phyloP scores from a whole-genome alignment of 2,797 vertebrate genomes.

The Pogoniulus pusillus region DNA sequence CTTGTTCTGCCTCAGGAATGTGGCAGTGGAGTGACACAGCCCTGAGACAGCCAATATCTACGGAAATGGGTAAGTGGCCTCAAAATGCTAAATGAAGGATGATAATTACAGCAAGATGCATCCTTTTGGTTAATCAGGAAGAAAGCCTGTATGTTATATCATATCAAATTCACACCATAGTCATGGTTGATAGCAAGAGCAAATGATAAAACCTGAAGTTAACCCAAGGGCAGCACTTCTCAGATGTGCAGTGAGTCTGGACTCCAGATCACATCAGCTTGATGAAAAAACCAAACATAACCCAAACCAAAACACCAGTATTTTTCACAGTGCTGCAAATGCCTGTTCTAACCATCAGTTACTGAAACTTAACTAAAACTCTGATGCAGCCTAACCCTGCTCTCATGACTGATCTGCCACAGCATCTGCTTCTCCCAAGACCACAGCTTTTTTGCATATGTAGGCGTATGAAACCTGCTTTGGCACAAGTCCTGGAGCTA shows the following conservation, averaged over 20 bases:
- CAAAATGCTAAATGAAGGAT: slow-evolving; percentile 26
- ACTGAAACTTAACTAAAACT: not conserved
- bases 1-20: not conserved
- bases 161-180: accelerated
- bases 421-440: slow-evolving; percentile 11
- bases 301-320: too few relatives aligned
- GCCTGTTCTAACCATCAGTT: not conserved
- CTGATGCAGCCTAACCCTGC: not conserved
- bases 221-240: not conserved
- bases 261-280: not conserved
- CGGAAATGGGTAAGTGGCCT: not conserved
- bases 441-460: not conserved
- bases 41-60: not conserved
- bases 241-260: not conserved
- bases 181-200: accelerated
- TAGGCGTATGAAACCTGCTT: slow-evolving; percentile 33
- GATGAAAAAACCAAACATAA: not conserved
- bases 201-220: not conserved
- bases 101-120: slow-evolving; percentile 2
- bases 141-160: not conserved
- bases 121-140: slow-evolving; percentile 22
- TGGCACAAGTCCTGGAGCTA: slow-evolving; percentile 20
- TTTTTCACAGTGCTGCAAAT: not conserved
- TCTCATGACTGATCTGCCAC: not conserved
- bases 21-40: not conserved